A percentile compares a stretch with the other conserved stretches of the same genome.
Evolutionary conservation across 2,888 invertebrate genomes (phyloP).

Genomic region (Zhuqinia jingwanae): DNA sequence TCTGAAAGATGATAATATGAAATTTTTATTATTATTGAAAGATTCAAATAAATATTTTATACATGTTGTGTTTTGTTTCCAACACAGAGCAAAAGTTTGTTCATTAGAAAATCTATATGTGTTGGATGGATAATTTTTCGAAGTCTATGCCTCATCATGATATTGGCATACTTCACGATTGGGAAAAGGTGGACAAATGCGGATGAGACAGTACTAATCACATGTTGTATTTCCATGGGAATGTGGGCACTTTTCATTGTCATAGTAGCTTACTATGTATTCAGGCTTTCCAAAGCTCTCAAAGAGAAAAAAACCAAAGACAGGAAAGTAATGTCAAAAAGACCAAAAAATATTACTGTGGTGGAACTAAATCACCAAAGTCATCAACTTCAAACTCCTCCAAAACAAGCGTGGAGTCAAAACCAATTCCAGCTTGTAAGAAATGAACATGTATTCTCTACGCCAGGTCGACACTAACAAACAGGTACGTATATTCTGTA

Average conservation of each 20-base stretch:
- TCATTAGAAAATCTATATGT: conserved; percentile 23
- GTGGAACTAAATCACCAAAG: not conserved
- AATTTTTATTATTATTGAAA: not conserved
- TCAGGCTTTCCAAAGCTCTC: not conserved
- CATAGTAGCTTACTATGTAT: conserved; percentile 1
- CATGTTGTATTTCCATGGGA: not conserved
- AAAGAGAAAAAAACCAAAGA: not conserved
- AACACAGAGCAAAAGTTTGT: not conserved
- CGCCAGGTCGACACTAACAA: not conserved
- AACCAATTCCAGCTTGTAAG: conserved; percentile 10
- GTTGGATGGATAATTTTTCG: conserved; percentile 21
- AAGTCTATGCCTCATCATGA: not conserved
- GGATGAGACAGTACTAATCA: not conserved
- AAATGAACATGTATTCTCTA: conserved; percentile 28
- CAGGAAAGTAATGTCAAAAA: not conserved
- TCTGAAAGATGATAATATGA: not conserved
- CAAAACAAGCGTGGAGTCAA: conserved; percentile 8
- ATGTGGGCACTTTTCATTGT: conserved; percentile 18
- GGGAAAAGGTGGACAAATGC: conserved; percentile 3
- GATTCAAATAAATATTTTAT: not conserved
- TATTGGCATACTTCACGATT: not conserved
- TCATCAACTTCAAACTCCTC: not conserved
- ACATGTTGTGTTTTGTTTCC: not conserved
- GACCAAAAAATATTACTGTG: conserved; percentile 6
- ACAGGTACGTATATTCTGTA: not conserved